phyloP scores from a whole-genome alignment of 2,113 vertebrate genomes.

The Cinclus cinclus region DNA sequence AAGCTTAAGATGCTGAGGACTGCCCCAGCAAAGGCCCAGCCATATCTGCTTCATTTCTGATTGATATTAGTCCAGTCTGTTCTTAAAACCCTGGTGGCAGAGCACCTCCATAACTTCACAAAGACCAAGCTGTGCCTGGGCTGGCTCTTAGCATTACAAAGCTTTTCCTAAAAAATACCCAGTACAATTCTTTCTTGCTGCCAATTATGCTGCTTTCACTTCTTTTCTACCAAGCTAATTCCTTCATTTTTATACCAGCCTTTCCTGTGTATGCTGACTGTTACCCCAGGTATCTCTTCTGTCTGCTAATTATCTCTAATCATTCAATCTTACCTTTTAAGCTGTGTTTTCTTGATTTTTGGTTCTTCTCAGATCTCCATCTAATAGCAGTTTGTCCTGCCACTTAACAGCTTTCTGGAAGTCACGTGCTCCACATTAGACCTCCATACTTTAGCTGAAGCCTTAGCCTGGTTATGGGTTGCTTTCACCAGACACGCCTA shows the following conservation, averaged over 20 bases:
- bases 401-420: background rate
- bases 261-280: background rate
- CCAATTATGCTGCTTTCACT: background rate
- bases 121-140: background rate
- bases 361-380: background rate
- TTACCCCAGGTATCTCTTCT: background rate
- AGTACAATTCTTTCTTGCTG: background rate
- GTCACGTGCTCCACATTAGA: background rate
- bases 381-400: background rate
- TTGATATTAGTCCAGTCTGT: background rate
- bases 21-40: background rate
- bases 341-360: background rate
- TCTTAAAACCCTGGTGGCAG: background rate
- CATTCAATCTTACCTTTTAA: background rate
- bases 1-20: background rate
- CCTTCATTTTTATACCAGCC: background rate
- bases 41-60: background rate
- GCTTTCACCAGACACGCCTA: background rate
- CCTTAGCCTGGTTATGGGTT: background rate
- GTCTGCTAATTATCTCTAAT: background rate
- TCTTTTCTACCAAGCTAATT: background rate
- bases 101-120: background rate
- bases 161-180: background rate
- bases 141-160: background rate
- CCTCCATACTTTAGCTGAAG: background rate